phyloP scores from a whole-genome alignment of 2,797 vertebrate genomes.

The Oreortyx pictus region DNA sequence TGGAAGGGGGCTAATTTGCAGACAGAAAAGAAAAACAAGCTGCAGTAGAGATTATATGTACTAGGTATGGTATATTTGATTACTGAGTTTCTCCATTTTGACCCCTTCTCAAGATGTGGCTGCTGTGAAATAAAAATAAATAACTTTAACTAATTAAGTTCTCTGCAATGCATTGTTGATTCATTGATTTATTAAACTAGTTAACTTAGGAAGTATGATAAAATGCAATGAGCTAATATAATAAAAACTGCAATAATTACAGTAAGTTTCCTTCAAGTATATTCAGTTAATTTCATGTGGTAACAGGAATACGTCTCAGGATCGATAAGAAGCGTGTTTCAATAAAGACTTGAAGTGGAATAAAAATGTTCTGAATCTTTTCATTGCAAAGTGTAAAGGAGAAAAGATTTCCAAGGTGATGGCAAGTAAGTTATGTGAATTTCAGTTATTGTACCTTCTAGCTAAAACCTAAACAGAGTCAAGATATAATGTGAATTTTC shows the following conservation, averaged over 20 bases:
- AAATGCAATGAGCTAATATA: background rate
- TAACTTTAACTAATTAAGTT: background rate
- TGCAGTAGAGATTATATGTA: slow-evolving; percentile 10
- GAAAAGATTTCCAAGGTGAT: background rate
- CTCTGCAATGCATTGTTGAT: background rate
- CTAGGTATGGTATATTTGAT: background rate
- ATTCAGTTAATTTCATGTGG: background rate
- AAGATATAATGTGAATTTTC: background rate
- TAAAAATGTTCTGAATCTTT: background rate
- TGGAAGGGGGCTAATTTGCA: slow-evolving; percentile 34
- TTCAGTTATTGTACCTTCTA: background rate
- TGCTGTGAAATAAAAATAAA: background rate
- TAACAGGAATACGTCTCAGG: background rate
- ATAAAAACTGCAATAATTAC: background rate
- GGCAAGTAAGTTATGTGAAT: background rate
- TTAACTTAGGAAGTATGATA: background rate
- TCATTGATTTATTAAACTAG: background rate
- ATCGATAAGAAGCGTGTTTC: background rate
- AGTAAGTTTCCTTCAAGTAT: background rate
- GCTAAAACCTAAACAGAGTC: background rate
- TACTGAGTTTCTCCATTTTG: slow-evolving; percentile 16
- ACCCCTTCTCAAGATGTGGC: background rate
- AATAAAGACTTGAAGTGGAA: background rate
- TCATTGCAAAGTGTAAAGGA: background rate
- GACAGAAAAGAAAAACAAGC: slow-evolving; percentile 25